Evolutionary conservation across 2,888 invertebrate genomes (phyloP), one percentile per base, ranked within the genome.

Genomic region (Eledona agricola): DNA sequence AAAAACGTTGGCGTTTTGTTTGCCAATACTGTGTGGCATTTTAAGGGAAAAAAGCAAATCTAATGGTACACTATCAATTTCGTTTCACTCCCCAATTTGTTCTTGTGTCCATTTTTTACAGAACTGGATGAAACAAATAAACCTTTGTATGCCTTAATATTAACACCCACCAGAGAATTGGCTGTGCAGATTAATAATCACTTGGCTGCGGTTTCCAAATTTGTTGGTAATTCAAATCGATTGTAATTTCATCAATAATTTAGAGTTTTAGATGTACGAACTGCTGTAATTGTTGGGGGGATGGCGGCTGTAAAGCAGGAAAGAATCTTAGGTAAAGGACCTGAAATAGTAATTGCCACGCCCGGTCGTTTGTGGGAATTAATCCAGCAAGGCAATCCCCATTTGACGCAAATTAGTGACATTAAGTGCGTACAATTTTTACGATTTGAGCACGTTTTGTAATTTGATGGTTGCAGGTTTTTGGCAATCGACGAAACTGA

Each of bases 401-500:
- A 93, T 78, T 77, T 93, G 16, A 83, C 82, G 55, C 86, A 90
- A 71, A 72, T 93, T 7, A 78, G 85, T 55, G 79, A 84, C 37
- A 83, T 92, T 29, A 86, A 81, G 88, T 89, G 29, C n/a, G 22
- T 20, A 19, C 7, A 71, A 74, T 73, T 67, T 5, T 26, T 29
- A 15, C 6, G 10, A n/a, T n/a, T n/a, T n/a, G n/a, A n/a, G n/a
- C n/a, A 7, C 9, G 9, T 7, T 10, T 4, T 11, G 11, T 26
- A 26, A n/a, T 29, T 13, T 29, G n/a, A n/a, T n/a, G n/a, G n/a
- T 68, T 65, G 3, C 69, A 94, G 93, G 70, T 93, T 87, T 75
- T 78, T 99, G 56, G 96, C 94, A 0, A 92, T 98, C 61, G 99
- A 99, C 75, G 99, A 99, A 80, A 97, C 98, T 0, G 99, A 99